Conservation (phyloP, 2,113 vertebrate genomes). For the Aptenodytes patagonicus region DNA sequence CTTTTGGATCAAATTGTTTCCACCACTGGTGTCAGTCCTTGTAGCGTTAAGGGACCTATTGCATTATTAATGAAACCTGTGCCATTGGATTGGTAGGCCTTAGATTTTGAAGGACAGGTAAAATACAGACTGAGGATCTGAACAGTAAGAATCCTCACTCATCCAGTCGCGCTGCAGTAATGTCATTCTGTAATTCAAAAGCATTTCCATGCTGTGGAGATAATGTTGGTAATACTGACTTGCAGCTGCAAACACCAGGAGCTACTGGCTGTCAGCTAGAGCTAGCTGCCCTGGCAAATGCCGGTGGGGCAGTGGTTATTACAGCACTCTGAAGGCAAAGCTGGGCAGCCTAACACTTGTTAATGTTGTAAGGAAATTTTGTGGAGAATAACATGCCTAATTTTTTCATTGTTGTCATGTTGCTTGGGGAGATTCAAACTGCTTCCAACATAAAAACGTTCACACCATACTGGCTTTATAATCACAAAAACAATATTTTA, state of each 20-base stretch:
- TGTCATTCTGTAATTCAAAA: not conserved
- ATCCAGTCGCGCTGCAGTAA: not conserved
- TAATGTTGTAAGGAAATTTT: not conserved
- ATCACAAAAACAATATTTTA: not conserved
- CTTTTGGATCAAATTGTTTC: conserved; percentile 24
- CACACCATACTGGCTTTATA: not conserved
- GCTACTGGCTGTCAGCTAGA: not conserved
- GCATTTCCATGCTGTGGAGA: not conserved
- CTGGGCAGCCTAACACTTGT: not conserved
- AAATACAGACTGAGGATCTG: not conserved
- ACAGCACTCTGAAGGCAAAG: not conserved
- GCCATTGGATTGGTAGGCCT: not conserved
- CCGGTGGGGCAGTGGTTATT: not conserved
- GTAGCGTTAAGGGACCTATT: not conserved
- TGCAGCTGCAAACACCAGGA: not conserved
- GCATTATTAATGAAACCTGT: not conserved
- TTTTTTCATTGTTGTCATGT: not conserved
- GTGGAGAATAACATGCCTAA: not conserved
- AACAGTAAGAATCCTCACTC: not conserved
- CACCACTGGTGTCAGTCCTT: not conserved
- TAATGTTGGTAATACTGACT: not conserved
- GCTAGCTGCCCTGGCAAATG: not conserved
- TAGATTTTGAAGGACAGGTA: not conserved
- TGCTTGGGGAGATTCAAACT: not conserved
- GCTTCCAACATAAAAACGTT: not conserved